A percentile compares a stretch with the other conserved stretches of the same genome.
Conservation (phyloP, 2,797 vertebrate species). For the Pampus argenteus region DNA sequence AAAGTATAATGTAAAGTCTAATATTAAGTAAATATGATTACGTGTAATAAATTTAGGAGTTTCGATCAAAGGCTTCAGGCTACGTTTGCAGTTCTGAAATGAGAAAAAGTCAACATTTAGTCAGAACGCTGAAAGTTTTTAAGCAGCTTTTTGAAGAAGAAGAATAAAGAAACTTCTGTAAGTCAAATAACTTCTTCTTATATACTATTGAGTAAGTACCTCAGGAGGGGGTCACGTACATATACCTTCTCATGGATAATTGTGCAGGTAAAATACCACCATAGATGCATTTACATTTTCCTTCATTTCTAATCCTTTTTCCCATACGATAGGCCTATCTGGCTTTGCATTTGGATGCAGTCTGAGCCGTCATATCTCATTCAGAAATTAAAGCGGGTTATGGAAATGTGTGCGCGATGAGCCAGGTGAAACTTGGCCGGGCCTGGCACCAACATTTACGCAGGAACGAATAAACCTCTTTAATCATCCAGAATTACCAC, state of each 20-base stretch:
- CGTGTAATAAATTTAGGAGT: neutral
- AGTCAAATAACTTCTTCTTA: slow-evolving; percentile 13
- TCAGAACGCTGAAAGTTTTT: slow-evolving; percentile 17
- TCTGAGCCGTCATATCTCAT: slow-evolving; percentile 60
- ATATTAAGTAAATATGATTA: neutral
- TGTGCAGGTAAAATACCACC: slow-evolving; percentile 25
- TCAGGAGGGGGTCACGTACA: slow-evolving; percentile 1
- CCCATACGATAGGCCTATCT: slow-evolving; percentile 37
- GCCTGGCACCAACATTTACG: slow-evolving; percentile 73
- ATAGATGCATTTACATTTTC: slow-evolving; percentile 44
- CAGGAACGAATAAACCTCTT: slow-evolving; percentile 73
- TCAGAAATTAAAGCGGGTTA: slow-evolving; percentile 70
- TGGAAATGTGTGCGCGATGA: slow-evolving; percentile 67
- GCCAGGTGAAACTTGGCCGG: slow-evolving; percentile 72
- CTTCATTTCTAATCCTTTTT: slow-evolving; percentile 51
- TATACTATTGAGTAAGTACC: slow-evolving; percentile 14
- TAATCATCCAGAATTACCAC: slow-evolving; percentile 75
- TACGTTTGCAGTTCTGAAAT: neutral
- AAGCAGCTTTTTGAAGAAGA: slow-evolving; percentile 2
- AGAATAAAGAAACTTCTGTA: slow-evolving; percentile 2
- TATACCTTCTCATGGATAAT: slow-evolving; percentile 17
- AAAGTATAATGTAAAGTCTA: neutral
- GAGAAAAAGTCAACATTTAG: slow-evolving; percentile 7
- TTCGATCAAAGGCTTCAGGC: neutral
- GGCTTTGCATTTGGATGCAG: slow-evolving; percentile 60